These are phyloP conservation scores for Gymnopithys bicolor DNA, from an alignment of 2,797 vertebrate genomes.

Conservation along the genomic window DNA sequence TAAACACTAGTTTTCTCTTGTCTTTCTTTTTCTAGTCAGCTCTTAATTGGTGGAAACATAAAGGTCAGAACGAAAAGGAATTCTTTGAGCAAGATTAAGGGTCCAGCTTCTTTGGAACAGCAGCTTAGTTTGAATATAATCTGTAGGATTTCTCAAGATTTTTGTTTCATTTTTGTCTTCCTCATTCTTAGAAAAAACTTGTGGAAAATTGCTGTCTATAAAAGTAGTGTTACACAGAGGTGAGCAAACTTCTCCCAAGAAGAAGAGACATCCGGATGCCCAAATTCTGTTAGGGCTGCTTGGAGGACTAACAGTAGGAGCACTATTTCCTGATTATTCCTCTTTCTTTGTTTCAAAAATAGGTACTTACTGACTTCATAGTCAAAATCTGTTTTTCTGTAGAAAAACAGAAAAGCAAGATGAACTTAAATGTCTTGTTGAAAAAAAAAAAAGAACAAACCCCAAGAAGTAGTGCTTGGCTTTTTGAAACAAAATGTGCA, in stretches of 20 bases:
- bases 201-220: neutral
- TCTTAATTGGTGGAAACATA: neutral
- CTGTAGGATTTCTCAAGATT: neutral
- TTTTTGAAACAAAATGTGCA: neutral
- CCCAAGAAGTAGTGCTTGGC: neutral
- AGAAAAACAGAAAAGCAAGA: neutral
- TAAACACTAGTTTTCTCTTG: neutral
- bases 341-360: neutral
- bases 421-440: neutral
- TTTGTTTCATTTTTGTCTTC: neutral
- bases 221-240: neutral
- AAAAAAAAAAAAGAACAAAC: neutral
- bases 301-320: neutral
- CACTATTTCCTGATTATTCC: neutral
- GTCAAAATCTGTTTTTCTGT: neutral
- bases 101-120: neutral
- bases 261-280: neutral
- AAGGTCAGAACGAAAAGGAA: neutral
- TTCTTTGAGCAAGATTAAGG: neutral
- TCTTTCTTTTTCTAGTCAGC: neutral
- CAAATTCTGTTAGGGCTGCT: neutral
- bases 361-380: neutral
- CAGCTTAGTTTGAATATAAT: neutral
- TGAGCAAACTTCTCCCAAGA: neutral
- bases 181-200: neutral